These are phyloP conservation scores for Idaea aversata DNA, from an alignment of 2,888 invertebrate genomes.

Conservation along the genomic window DNA sequence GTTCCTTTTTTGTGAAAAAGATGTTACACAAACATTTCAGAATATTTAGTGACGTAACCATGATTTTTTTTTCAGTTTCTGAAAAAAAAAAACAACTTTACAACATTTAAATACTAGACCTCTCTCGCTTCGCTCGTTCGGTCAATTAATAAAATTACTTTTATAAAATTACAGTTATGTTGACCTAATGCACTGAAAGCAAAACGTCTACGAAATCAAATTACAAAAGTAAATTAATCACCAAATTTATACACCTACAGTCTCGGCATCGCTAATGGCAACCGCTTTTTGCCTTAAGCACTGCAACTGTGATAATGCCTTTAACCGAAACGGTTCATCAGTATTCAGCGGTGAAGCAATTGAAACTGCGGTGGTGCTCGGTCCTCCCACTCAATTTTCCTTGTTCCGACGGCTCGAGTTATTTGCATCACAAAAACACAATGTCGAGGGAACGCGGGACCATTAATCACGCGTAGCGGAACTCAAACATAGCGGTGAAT, in stretches of 20 bases:
- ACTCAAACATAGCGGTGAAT: slow-evolving; percentile 67
- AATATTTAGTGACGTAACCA: neutral
- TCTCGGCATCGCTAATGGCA: slow-evolving; percentile 39
- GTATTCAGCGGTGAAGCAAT: slow-evolving; percentile 76
- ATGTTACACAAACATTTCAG: slow-evolving; percentile 23
- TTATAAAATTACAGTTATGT: too few species aligned
- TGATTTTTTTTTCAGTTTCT: neutral
- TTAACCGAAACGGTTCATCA: slow-evolving; percentile 72
- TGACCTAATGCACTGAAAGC: too few species aligned
- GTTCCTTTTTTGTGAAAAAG: slow-evolving; percentile 34
- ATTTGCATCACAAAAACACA: slow-evolving; percentile 81
- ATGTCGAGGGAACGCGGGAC: slow-evolving; percentile 75
- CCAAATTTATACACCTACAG: slow-evolving; percentile 21
- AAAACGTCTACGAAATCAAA: neutral
- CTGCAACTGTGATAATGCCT: slow-evolving; percentile 63
- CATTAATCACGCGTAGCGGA: slow-evolving; percentile 76
- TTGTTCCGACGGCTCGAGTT: slow-evolving; percentile 77
- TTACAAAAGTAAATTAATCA: neutral
- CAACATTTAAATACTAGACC: too few species aligned
- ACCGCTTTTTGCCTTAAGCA: slow-evolving; percentile 48
- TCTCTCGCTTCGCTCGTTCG: too few species aligned
- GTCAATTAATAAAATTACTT: too few species aligned
- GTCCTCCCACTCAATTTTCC: slow-evolving; percentile 77
- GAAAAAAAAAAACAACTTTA: neutral
- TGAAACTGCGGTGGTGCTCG: slow-evolving; percentile 75